Evolutionary conservation across 1,140 invertebrate genomes (phyloP).

Genomic region (Hetaerina americana): DNA sequence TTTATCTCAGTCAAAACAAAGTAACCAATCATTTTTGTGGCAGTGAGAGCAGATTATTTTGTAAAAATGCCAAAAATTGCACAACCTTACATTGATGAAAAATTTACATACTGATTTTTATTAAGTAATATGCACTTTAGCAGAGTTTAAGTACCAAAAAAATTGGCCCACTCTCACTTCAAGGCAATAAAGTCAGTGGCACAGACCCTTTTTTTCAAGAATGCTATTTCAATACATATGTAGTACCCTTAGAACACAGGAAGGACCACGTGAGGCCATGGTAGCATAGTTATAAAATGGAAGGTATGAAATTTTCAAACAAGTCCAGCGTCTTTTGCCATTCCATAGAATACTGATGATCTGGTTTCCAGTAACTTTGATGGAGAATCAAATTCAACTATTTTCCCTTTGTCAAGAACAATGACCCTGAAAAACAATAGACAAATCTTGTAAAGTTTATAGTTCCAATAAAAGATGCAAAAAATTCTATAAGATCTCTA

Average conservation of each 20-base stretch:
- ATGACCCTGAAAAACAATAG: constrained; percentile 50
- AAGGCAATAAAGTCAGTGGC: not conserved
- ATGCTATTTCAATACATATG: not conserved
- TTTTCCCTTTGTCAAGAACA: constrained; percentile 74
- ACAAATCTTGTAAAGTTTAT: not conserved
- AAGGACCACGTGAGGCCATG: not conserved
- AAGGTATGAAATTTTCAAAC: not conserved
- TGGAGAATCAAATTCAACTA: constrained; percentile 72
- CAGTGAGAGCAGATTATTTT: not conserved
- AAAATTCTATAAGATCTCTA: too few species aligned
- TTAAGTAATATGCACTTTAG: not conserved
- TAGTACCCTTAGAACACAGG: not conserved
- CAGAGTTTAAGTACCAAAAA: not conserved
- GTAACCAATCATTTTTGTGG: not conserved
- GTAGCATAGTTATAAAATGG: not conserved
- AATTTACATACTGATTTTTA: not conserved
- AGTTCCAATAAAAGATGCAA: not conserved
- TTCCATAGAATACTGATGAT: constrained; percentile 73
- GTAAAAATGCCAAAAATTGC: not conserved
- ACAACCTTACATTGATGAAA: not conserved
- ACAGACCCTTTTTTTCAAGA: not conserved
- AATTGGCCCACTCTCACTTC: not conserved
- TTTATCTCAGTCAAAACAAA: not conserved
- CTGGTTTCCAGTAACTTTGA: constrained; percentile 56
- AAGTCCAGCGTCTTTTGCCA: constrained; percentile 81